Conservation (phyloP, 2,888 invertebrate genomes). For the Ormyrus pomaceus region DNA sequence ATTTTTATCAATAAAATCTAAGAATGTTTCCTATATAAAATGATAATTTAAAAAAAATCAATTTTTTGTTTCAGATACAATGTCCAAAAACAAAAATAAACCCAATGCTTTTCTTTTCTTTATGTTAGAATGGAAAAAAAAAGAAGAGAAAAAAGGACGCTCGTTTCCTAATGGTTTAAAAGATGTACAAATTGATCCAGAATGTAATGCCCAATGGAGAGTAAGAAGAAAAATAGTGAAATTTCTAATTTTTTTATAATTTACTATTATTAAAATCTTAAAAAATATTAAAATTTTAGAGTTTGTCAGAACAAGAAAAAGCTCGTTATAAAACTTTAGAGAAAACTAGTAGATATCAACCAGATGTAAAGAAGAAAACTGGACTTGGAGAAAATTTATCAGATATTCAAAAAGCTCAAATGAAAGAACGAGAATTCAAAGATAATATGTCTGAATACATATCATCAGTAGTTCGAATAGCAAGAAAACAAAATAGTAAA, state of each 20-base stretch:
- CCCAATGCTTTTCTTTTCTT: constrained; percentile 70
- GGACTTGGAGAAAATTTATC: constrained; percentile 65
- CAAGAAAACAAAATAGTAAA: constrained; percentile 58
- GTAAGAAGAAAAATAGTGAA: too few relatives aligned
- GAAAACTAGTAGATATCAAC: constrained; percentile 61
- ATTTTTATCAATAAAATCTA: too few relatives aligned
- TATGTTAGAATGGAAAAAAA: constrained; percentile 67
- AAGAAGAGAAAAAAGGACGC: constrained; percentile 63
- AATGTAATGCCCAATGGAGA: constrained; percentile 54
- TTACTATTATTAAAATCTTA: constrained; percentile 58
- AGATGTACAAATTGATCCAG: constrained; percentile 65
- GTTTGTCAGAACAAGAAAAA: constrained; percentile 57
- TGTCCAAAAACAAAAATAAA: constrained; percentile 63
- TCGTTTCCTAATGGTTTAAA: constrained; percentile 62
- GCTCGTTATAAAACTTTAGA: constrained; percentile 65
- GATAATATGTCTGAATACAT: constrained; percentile 65
- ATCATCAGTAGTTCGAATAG: constrained; percentile 53
- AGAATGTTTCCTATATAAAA: too few relatives aligned
- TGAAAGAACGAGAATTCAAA: constrained; percentile 57
- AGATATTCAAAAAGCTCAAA: constrained; percentile 60
- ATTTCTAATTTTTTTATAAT: background rate
- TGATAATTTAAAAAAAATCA: background rate
- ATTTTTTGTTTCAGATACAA: constrained; percentile 36
- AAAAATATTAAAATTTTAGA: constrained; percentile 33
- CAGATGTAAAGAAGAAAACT: constrained; percentile 63